Evolutionary conservation across 2,113 vertebrate species (phyloP).

Genomic region (Crotalus horridus): DNA sequence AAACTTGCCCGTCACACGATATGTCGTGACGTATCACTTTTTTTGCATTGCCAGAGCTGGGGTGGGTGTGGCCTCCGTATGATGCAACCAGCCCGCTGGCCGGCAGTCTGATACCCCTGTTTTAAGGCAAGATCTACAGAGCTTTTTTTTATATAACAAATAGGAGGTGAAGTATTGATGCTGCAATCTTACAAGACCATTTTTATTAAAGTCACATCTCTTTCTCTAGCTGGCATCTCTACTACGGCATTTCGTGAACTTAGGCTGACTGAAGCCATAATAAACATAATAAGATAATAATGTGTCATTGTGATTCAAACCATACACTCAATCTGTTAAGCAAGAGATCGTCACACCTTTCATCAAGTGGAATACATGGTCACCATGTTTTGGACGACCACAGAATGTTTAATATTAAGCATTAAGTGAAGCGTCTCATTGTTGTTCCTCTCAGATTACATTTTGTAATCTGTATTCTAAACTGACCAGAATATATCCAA

Average conservation of each 20-base stretch:
- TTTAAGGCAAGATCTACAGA: neutral
- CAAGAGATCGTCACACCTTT: neutral
- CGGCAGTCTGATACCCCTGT: neutral
- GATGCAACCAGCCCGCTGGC: no score
- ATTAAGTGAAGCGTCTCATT: neutral
- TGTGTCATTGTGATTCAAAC: neutral
- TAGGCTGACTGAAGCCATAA: neutral
- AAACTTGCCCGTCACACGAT: no score
- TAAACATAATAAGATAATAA: neutral
- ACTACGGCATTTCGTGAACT: neutral
- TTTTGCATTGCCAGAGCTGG: no score
- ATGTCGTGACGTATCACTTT: no score
- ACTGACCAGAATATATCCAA: neutral
- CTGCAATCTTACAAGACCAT: neutral
- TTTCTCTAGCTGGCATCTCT: neutral
- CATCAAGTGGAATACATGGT: neutral
- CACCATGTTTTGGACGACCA: neutral
- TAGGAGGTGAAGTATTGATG: neutral
- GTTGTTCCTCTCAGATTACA: neutral
- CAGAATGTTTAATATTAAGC: neutral
- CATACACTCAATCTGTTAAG: neutral
- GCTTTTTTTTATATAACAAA: neutral
- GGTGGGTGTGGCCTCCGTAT: no score
- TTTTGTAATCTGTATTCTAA: neutral
- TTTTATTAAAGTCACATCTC: neutral